Conservation (phyloP, 1,140 invertebrate genomes). For the Sminthurinus signatus region DNA sequence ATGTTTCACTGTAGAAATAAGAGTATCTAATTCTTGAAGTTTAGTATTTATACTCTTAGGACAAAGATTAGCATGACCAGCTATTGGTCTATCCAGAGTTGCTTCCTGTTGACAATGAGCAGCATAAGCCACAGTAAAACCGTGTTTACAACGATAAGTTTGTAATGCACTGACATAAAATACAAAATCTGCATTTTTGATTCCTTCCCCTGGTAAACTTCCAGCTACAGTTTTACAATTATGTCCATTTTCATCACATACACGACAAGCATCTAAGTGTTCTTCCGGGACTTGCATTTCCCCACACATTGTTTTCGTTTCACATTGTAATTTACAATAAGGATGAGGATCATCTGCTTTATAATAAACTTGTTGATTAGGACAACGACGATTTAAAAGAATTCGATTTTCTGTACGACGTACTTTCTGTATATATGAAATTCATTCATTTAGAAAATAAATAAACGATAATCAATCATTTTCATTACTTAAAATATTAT, state of each 20-base stretch:
- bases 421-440: too few species aligned
- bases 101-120: conserved; percentile 97
- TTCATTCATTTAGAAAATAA: too few species aligned
- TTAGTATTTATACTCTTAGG: conserved; percentile 91
- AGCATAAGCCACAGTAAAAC: conserved; percentile 79
- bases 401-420: conserved; percentile 74
- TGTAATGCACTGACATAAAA: conserved; percentile 94
- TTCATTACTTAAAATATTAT: too few species aligned
- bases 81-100: conserved; percentile 86
- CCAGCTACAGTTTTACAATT: conserved; percentile 58
- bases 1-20: conserved; percentile 95
- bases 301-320: conserved; percentile 80
- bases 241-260: conserved; percentile 75
- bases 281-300: conserved; percentile 85
- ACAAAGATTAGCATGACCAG: conserved; percentile 96
- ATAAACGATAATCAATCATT: too few species aligned
- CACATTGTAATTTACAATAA: conserved; percentile 83
- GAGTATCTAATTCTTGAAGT: conserved; percentile 81
- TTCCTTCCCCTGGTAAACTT: conserved; percentile 55
- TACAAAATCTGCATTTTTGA: conserved; percentile 85
- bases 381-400: conserved; percentile 58
- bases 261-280: conserved; percentile 83
- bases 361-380: conserved; percentile 62
- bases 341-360: conserved; percentile 62
- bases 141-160: conserved; percentile 67